Base-by-base conservation (phyloP, 2,888 invertebrate genomes). In the Lochmaea crataegi region DNA sequence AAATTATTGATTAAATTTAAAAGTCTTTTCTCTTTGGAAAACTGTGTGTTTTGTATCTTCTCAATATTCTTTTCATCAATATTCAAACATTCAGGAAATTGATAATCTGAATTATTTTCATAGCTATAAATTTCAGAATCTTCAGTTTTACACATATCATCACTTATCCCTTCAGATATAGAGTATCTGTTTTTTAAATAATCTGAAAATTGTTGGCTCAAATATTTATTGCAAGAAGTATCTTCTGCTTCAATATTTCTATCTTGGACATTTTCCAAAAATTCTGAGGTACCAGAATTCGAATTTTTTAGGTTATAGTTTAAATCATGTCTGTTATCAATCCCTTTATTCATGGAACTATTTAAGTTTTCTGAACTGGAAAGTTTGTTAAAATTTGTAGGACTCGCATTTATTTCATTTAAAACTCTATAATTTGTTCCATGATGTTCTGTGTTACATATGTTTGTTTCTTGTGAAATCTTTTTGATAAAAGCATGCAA, bases 41-140 rank as follows among this genome's bases (percentile, higher is more conserved):
- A 51, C 1, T 53, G 9, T 16, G 16, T 16, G 16, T 51, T 9
- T 51, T n/a, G 51, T n/a, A 2, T 51, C 7, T 14, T 51, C 7
- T 16, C 18, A 18, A 2, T 53, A 53, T 10, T n/a, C 4, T n/a
- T n/a, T 48, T 48, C 5, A n/a, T 14, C 6, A 14, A 14, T n/a
- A 48, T 48, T 48, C 48, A 48, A 48, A 48, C n/a, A 48, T 48
- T 48, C 48, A 48, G 14, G 48, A 48, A 14, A n/a, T 48, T 48
- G 4, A n/a, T 48, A 6, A n/a, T 48, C 48, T 6, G 7, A 48
- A 48, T 48, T 5, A 14, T 14, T 48, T n/a, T 48, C 45, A 48
- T 14, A 48, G 14, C 6, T 48, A 14, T 5, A 48, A 2, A 7
- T 14, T 3, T 48, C 45, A n/a, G 45, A 18, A 53, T 53, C 18